phyloP scores from a whole-genome alignment of 2,113 vertebrate species.

The Hemiscyllium ocellatum region DNA sequence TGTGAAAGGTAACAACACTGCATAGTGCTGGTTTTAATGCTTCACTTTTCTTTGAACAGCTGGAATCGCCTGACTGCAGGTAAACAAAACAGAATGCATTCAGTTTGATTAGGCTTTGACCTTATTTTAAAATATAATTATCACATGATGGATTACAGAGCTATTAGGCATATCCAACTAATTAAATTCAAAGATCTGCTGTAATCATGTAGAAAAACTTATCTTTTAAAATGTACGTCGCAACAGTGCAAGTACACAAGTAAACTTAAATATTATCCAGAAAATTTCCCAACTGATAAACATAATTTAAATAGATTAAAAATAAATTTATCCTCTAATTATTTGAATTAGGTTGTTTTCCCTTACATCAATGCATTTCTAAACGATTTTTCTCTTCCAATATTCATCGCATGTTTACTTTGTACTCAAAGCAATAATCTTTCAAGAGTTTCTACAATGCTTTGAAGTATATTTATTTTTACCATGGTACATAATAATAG shows the following conservation, averaged over 20 bases:
- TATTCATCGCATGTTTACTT: neutral
- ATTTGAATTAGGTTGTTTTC: neutral
- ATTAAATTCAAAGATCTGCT: constrained; percentile 24
- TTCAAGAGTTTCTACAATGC: neutral
- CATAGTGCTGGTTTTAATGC: neutral
- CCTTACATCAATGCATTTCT: neutral
- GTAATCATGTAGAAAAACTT: constrained; percentile 1
- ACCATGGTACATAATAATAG: neutral
- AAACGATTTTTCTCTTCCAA: neutral
- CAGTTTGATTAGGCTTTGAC: neutral
- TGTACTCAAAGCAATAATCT: neutral
- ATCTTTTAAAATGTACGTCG: neutral
- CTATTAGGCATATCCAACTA: constrained; percentile 1
- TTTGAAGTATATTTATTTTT: neutral
- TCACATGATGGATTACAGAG: neutral
- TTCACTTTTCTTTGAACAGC: neutral
- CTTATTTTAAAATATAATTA: constrained; percentile 29
- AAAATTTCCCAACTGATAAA: neutral
- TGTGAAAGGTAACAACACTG: neutral
- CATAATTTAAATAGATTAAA: neutral
- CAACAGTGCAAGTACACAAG: neutral
- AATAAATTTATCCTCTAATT: neutral
- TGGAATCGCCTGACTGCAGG: neutral
- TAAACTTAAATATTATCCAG: neutral
- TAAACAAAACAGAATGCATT: neutral